Percentiles rank a stretch among this genome's conserved stretches.
Evolutionary conservation across 2,888 invertebrate species (phyloP).

Genomic region (Lacanobia wlatinum): DNA sequence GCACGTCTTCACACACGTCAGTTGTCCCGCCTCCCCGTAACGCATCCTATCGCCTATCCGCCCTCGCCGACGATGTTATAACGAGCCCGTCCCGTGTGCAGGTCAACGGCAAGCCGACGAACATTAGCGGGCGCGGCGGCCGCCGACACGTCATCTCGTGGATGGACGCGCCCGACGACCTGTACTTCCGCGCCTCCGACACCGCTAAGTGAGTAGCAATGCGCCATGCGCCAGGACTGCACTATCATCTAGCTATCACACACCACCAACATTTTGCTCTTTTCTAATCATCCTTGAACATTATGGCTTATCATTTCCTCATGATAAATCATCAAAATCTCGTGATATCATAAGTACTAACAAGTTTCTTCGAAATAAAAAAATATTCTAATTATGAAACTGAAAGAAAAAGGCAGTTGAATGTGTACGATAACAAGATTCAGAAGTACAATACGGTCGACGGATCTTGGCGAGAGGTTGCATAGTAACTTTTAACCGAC

Average conservation of each 20-base stretch:
- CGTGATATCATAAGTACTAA: background rate
- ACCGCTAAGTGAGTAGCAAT: slow-evolving; percentile 94
- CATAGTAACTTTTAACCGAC: too few species aligned
- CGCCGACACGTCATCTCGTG: slow-evolving; percentile 98
- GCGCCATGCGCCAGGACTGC: background rate
- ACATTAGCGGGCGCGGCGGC: slow-evolving; percentile 94
- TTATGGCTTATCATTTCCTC: background rate
- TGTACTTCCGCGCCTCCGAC: slow-evolving; percentile 98
- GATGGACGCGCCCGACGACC: slow-evolving; percentile 99
- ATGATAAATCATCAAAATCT: background rate
- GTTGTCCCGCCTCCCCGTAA: slow-evolving; percentile 61
- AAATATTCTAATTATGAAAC: background rate
- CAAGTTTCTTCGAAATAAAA: background rate
- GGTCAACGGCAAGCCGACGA: slow-evolving; percentile 96
- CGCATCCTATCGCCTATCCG: slow-evolving; percentile 25
- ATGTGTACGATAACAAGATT: background rate
- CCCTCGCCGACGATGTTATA: slow-evolving; percentile 37
- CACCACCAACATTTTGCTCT: background rate
- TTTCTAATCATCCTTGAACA: background rate
- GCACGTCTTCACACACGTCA: slow-evolving; percentile 92
- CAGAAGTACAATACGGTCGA: background rate
- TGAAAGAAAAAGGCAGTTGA: background rate
- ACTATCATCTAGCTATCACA: slow-evolving; percentile 31
- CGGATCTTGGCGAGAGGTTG: too few species aligned
- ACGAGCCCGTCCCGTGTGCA: slow-evolving; percentile 71